Conservation (phyloP, 2,113 vertebrate species). For the Phylloscopus trochilus region DNA sequence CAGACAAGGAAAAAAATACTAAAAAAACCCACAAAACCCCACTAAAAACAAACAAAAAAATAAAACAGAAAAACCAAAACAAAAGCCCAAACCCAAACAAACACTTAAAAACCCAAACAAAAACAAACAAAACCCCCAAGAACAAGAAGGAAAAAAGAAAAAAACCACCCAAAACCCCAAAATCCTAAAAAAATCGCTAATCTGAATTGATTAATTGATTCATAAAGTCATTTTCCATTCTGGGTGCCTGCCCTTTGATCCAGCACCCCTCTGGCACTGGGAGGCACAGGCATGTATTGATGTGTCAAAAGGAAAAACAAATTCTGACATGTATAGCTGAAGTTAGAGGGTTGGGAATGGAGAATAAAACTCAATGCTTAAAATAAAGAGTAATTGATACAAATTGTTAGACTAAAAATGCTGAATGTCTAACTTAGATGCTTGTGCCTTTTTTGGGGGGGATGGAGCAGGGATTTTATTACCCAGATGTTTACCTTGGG, state of each 20-base stretch:
- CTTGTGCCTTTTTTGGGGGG: not conserved
- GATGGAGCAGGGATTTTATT: not conserved
- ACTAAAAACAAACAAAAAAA: not conserved
- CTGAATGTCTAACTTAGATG: not conserved
- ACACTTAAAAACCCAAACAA: not conserved
- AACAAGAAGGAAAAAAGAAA: too few species aligned
- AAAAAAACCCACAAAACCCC: not conserved
- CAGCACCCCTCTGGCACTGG: not conserved
- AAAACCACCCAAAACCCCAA: too few species aligned
- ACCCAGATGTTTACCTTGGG: slow-evolving; percentile 13
- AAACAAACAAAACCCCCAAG: not conserved
- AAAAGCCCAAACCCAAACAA: not conserved
- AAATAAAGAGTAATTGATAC: not conserved
- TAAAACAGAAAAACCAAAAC: not conserved
- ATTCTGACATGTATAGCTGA: not conserved
- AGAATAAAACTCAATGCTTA: not conserved
- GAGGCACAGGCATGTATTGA: not conserved
- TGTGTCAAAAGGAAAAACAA: not conserved
- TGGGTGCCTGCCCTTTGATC: not conserved
- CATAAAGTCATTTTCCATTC: not conserved
- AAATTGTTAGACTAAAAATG: not conserved
- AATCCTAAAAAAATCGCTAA: not conserved
- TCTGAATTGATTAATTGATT: not conserved
- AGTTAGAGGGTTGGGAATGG: not conserved
- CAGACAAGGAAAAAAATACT: not conserved